Evolutionary conservation across 2,113 vertebrate species (phyloP).

Genomic region (Macquaria ambigua): DNA sequence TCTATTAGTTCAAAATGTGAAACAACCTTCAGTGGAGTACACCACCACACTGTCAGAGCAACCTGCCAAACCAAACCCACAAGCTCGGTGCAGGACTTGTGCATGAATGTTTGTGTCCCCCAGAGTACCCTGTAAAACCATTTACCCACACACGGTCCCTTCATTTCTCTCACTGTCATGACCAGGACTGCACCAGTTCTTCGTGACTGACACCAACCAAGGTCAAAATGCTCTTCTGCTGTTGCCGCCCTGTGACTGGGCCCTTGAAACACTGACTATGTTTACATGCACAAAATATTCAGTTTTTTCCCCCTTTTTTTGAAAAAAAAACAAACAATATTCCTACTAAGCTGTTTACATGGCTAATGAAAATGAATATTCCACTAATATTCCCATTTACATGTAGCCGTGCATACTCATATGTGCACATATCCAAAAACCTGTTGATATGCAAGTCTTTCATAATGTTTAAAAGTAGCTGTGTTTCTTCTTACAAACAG

Average conservation of each 20-base stretch:
- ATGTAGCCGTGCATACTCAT: too few relatives aligned
- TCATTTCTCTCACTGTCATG: neutral
- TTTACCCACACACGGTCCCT: neutral
- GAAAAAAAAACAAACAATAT: too few relatives aligned
- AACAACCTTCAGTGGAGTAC: neutral
- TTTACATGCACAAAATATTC: too few relatives aligned
- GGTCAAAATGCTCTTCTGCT: neutral
- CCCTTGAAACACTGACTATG: neutral
- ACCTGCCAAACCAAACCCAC: neutral
- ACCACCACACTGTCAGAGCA: neutral
- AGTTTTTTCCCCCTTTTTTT: too few relatives aligned
- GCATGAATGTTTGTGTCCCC: neutral
- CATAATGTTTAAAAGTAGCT: too few relatives aligned
- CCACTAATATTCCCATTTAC: too few relatives aligned
- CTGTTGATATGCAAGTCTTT: too few relatives aligned
- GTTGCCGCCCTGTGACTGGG: neutral
- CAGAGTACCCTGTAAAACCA: neutral
- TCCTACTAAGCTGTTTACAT: too few relatives aligned
- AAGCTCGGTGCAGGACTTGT: neutral
- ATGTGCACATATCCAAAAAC: too few relatives aligned
- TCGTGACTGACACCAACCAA: neutral
- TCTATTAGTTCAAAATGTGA: conserved; percentile 10
- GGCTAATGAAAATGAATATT: too few relatives aligned
- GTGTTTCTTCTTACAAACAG: too few relatives aligned
- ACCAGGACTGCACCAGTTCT: neutral